Percentiles rank a stretch among this genome's conserved stretches.
These are phyloP conservation scores for Teleogryllus oceanicus DNA, from an alignment of 2,888 invertebrate species.

Conservation along the genomic window DNA sequence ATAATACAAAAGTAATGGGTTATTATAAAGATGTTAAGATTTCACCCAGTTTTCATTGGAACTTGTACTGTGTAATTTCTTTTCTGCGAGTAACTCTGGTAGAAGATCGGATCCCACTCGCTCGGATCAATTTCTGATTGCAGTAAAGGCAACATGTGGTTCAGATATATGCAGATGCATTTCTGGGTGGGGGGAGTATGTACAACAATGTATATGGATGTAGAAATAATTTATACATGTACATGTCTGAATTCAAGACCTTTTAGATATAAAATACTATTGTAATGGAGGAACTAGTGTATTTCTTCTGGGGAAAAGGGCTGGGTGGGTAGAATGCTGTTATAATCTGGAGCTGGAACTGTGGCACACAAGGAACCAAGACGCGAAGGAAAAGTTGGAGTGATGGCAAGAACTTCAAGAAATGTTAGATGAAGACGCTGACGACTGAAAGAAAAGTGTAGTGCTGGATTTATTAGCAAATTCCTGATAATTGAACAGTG, in stretches of 20 bases:
- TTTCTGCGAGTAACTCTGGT: constrained; percentile 22
- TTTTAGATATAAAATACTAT: neutral
- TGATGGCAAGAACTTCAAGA: constrained; percentile 6
- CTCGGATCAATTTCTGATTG: constrained; percentile 23
- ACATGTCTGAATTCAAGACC: neutral
- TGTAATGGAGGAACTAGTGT: neutral
- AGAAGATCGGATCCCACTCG: constrained; percentile 31
- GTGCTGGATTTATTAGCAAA: constrained; percentile 18
- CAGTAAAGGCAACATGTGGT: neutral
- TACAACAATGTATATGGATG: constrained; percentile 1
- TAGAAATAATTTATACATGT: neutral
- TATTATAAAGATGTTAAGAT: constrained; percentile 18
- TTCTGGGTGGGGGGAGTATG: constrained; percentile 4
- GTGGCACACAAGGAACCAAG: constrained; percentile 18
- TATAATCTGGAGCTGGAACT: neutral
- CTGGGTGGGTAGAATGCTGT: neutral
- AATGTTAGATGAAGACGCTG: neutral
- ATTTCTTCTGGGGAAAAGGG: neutral
- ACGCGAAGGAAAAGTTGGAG: neutral
- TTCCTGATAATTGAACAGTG: neutral
- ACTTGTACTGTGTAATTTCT: constrained; percentile 23
- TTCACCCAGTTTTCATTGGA: constrained; percentile 18
- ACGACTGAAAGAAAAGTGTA: neutral
- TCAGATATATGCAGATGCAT: neutral
- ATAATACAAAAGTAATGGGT: constrained; percentile 10